Percentiles rank a stretch among this genome's conserved stretches.
Conservation (phyloP, 1,140 invertebrate genomes). For the Penaeus japonicus region DNA sequence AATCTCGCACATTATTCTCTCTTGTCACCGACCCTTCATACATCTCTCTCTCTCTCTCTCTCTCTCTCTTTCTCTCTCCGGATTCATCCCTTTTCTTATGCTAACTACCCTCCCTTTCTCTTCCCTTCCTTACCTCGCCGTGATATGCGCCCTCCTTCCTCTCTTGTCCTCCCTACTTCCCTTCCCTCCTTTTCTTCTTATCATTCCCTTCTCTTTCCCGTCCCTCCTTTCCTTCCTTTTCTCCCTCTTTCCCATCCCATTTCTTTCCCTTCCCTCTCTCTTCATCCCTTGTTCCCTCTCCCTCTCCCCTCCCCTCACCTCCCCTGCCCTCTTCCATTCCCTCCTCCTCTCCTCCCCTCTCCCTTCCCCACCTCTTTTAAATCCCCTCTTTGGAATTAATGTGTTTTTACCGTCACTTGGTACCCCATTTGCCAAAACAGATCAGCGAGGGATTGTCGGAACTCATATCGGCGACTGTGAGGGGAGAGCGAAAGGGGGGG, state of each 20-base stretch:
- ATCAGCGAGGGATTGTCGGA: constrained; percentile 32
- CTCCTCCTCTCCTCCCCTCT: neutral
- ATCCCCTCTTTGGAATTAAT: constrained; percentile 34
- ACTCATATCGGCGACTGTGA: neutral
- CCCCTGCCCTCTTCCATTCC: neutral
- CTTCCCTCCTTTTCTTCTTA: neutral
- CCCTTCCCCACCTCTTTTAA: neutral
- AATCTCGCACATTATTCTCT: too few relatives aligned
- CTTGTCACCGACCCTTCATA: too few relatives aligned
- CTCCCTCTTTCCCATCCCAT: neutral
- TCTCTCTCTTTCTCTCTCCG: neutral
- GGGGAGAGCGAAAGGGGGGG: too few relatives aligned
- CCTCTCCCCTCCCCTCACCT: neutral
- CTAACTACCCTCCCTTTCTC: neutral
- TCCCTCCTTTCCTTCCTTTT: neutral
- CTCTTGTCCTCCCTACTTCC: neutral
- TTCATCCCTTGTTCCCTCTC: neutral
- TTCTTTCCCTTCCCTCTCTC: neutral
- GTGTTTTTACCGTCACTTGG: constrained; percentile 46
- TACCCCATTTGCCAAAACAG: constrained; percentile 49
- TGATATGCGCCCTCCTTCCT: too few relatives aligned
- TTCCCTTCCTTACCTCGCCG: neutral
- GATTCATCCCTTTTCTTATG: too few relatives aligned
- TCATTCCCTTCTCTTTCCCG: neutral
- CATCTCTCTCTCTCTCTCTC: too few relatives aligned